Evolutionary conservation across 2,113 vertebrate genomes (phyloP).

Genomic region (Catagonus wagneri): DNA sequence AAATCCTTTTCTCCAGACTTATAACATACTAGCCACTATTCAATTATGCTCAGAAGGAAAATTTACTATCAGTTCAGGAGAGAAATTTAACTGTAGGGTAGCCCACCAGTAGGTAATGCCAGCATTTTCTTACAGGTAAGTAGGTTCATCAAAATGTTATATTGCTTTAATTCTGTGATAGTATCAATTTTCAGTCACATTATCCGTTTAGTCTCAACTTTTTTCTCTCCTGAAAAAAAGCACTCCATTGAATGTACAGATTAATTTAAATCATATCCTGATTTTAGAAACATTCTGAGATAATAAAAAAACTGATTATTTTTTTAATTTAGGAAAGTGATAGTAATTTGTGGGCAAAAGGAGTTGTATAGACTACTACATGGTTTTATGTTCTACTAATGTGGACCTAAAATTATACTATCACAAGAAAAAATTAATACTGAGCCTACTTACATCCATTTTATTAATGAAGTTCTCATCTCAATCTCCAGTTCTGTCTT

Average conservation of each 20-base stretch:
- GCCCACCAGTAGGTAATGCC: not conserved
- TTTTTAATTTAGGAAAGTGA: not conserved
- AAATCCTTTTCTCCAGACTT: constrained; percentile 32
- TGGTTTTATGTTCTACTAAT: not conserved
- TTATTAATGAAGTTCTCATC: constrained; percentile 16
- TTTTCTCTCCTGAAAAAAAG: not conserved
- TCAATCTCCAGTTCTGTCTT: not conserved
- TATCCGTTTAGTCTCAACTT: not conserved
- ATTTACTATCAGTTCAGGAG: not conserved
- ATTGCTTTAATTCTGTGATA: not conserved
- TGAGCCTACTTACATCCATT: not conserved
- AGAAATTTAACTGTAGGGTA: not conserved
- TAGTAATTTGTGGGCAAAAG: not conserved
- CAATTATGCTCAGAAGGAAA: constrained; percentile 46
- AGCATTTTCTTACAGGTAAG: constrained; percentile 2
- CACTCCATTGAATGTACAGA: not conserved
- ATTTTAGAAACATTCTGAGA: constrained; percentile 43
- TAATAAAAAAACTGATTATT: not conserved
- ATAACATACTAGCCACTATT: constrained; percentile 29
- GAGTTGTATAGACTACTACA: not conserved
- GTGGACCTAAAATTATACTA: not conserved
- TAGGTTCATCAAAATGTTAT: not conserved
- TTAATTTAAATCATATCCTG: constrained; percentile 2
- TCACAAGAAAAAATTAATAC: not conserved
- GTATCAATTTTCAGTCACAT: not conserved